A percentile compares a stretch with the other conserved stretches of the same genome.
phyloP scores from a whole-genome alignment of 2,797 vertebrate genomes.

The Carduelis carduelis region DNA sequence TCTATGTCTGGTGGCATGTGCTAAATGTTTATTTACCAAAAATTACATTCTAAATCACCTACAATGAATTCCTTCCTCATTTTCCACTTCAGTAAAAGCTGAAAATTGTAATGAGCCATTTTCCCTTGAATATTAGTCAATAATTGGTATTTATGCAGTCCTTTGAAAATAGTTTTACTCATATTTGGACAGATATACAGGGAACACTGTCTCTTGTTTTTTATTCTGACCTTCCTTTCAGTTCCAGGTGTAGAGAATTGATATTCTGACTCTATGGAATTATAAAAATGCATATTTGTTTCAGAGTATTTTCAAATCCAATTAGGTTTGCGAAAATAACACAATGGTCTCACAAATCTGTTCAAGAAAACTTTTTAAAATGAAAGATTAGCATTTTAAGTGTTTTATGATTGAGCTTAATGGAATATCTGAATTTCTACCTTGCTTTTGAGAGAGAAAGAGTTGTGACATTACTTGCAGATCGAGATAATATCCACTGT shows the following conservation, averaged over 20 bases:
- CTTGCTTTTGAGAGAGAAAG: neutral
- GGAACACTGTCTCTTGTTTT: neutral
- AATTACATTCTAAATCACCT: neutral
- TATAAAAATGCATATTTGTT: neutral
- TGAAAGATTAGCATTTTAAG: neutral
- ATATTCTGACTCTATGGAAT: neutral
- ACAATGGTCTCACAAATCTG: neutral
- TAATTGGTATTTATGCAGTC: neutral
- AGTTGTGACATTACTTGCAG: neutral
- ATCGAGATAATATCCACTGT: neutral
- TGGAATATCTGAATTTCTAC: neutral
- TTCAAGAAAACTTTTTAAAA: neutral
- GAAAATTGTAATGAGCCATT: neutral
- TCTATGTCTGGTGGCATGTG: neutral
- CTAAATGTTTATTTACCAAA: neutral
- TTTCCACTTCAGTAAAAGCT: neutral
- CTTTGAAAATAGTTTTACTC: neutral
- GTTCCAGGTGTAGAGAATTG: neutral
- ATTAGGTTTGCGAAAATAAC: neutral
- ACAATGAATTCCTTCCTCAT: neutral
- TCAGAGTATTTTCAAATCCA: neutral
- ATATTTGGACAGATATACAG: neutral
- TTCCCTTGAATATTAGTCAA: neutral
- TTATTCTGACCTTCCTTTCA: neutral
- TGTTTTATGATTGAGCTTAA: neutral